Conservation (phyloP, 2,888 invertebrate species). For the Sicus ferrugineus region DNA sequence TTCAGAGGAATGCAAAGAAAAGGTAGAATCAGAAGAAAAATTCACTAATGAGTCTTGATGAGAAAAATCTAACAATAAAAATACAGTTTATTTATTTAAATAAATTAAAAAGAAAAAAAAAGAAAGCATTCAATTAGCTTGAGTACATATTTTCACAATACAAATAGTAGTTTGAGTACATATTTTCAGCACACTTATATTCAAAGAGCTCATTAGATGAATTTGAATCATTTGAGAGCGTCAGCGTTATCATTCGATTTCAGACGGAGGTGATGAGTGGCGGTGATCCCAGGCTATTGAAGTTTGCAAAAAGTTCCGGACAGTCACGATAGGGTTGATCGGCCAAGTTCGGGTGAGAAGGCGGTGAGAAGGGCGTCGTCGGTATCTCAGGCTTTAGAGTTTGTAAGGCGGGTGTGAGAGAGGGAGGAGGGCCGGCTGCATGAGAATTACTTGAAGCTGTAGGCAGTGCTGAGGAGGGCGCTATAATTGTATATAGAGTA, state of each 20-base stretch:
- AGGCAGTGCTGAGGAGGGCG: background rate
- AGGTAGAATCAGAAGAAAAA: too few species aligned
- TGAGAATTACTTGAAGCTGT: background rate
- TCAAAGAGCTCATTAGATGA: too few species aligned
- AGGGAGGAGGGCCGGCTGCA: background rate
- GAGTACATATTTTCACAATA: too few species aligned
- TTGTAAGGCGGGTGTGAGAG: background rate
- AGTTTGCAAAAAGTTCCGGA: slow-evolving; percentile 53
- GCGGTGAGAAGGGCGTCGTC: slow-evolving; percentile 30
- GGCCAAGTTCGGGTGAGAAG: slow-evolving; percentile 47
- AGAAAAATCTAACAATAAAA: too few species aligned
- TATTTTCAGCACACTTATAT: too few species aligned
- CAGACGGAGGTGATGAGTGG: background rate
- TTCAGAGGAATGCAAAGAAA: too few species aligned
- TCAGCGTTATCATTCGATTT: background rate
- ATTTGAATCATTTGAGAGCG: background rate
- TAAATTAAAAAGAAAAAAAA: too few species aligned
- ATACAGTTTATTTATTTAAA: too few species aligned
- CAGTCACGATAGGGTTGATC: slow-evolving; percentile 55
- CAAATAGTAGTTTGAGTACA: too few species aligned
- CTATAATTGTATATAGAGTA: background rate
- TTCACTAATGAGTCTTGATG: too few species aligned
- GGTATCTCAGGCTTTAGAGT: too few species aligned
- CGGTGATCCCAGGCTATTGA: slow-evolving; percentile 36
- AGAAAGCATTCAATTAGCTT: too few species aligned